Conservation (phyloP, 1,140 invertebrate species). For the Yoshiicerus persimilis region DNA sequence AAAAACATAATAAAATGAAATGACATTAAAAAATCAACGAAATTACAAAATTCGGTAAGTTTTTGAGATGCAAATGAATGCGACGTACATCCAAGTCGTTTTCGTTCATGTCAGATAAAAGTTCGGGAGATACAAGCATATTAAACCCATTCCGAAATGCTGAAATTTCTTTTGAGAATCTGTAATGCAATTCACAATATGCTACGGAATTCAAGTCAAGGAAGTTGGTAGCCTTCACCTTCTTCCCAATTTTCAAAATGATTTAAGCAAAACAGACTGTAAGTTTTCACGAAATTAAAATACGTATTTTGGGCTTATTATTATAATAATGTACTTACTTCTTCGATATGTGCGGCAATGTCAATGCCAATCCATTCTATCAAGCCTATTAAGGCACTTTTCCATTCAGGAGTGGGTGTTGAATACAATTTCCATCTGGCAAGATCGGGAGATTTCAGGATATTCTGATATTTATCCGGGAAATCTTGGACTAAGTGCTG, state of each 20-base stretch:
- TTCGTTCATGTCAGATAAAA: constrained; percentile 92
- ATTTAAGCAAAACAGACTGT: background rate
- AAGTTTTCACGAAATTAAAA: background rate
- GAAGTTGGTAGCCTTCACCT: constrained; percentile 70
- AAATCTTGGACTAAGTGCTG: constrained; percentile 96
- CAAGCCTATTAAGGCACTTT: constrained; percentile 65
- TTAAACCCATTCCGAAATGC: constrained; percentile 85
- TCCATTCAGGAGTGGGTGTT: constrained; percentile 84
- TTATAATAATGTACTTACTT: no score
- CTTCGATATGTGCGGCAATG: background rate
- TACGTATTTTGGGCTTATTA: background rate
- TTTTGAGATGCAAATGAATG: background rate
- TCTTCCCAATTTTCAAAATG: constrained; percentile 64
- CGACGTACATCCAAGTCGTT: constrained; percentile 83
- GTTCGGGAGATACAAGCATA: constrained; percentile 85
- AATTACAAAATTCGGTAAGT: background rate
- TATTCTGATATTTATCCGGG: constrained; percentile 84
- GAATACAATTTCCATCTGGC: constrained; percentile 81
- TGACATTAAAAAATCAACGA: background rate
- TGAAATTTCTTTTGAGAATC: constrained; percentile 79
- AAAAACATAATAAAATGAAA: no score
- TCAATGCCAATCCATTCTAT: background rate
- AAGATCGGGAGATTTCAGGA: constrained; percentile 79
- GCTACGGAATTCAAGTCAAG: constrained; percentile 85
- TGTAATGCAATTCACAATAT: constrained; percentile 78